Conservation (phyloP, 1,140 invertebrate species). For the Parasteatoda tepidariorum region DNA sequence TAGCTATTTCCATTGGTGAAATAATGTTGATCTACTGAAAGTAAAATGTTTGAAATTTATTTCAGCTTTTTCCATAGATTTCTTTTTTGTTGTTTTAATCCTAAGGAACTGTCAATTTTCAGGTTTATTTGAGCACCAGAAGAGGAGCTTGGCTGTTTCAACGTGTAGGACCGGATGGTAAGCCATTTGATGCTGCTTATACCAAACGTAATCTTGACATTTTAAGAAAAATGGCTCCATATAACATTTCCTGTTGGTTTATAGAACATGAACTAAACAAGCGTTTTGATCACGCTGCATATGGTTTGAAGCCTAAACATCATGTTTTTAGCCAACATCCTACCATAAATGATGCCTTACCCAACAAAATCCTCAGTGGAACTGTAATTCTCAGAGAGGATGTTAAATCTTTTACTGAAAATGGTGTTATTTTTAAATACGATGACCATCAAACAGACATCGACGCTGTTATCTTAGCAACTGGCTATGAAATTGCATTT, state of each 20-base stretch:
- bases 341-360: conserved; percentile 73
- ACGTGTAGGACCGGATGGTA: conserved; percentile 65
- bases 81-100: too few relatives aligned
- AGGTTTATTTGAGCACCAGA: conserved; percentile 71
- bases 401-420: conserved; percentile 65
- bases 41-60: too few relatives aligned
- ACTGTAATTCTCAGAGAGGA: conserved; percentile 68
- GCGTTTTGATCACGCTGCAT: conserved; percentile 70
- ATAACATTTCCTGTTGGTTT: conserved; percentile 19
- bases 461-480: conserved; percentile 60
- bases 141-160: conserved; percentile 71
- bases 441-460: conserved; percentile 47
- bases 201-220: conserved; percentile 62
- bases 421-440: conserved; percentile 65
- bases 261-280: conserved; percentile 63
- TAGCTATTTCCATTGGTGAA: too few relatives aligned
- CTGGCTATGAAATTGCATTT: conserved; percentile 65
- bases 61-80: too few relatives aligned
- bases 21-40: too few relatives aligned
- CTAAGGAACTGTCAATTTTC: too few relatives aligned
- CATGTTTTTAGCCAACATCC: conserved; percentile 69
- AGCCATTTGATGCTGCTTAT: conserved; percentile 66
- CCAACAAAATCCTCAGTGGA: conserved; percentile 68
- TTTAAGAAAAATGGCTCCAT: conserved; percentile 61
- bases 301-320: conserved; percentile 70